Conservation (phyloP, 2,113 vertebrate species). For the Sphaerodactylus townsendi region DNA sequence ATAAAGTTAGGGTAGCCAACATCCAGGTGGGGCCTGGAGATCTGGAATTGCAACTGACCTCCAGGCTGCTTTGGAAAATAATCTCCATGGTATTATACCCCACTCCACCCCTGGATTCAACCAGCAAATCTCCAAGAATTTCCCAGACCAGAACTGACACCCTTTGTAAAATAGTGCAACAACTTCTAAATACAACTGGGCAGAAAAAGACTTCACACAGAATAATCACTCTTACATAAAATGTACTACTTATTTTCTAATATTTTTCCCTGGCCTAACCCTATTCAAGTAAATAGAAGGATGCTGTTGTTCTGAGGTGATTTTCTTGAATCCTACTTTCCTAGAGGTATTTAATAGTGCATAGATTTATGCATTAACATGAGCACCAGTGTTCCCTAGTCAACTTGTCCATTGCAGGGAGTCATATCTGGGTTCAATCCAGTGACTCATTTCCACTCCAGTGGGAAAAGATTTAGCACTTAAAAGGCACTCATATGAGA, state of each 20-base stretch:
- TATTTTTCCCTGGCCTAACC: not conserved
- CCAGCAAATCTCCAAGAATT: too few species aligned
- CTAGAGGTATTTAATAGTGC: not conserved
- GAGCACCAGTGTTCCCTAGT: too few species aligned
- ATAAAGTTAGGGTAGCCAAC: not conserved
- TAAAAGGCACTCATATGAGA: too few species aligned
- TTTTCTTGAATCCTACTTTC: not conserved
- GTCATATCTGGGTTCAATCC: not conserved
- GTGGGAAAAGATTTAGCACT: too few species aligned
- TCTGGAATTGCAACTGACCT: too few species aligned
- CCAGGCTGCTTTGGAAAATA: too few species aligned
- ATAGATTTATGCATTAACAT: too few species aligned
- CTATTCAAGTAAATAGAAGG: not conserved
- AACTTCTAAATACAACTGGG: not conserved
- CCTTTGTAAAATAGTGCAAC: not conserved
- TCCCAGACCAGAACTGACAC: too few species aligned
- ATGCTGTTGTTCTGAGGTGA: not conserved
- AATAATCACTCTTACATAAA: not conserved
- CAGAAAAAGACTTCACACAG: not conserved
- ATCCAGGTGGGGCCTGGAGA: too few species aligned
- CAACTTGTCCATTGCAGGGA: not conserved
- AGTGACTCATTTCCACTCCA: too few species aligned
- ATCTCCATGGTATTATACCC: too few species aligned
- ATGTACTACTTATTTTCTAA: not conserved
- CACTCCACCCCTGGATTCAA: too few species aligned